phyloP scores from a whole-genome alignment of 2,888 invertebrate species.

The Platycheirus rosarum region DNA sequence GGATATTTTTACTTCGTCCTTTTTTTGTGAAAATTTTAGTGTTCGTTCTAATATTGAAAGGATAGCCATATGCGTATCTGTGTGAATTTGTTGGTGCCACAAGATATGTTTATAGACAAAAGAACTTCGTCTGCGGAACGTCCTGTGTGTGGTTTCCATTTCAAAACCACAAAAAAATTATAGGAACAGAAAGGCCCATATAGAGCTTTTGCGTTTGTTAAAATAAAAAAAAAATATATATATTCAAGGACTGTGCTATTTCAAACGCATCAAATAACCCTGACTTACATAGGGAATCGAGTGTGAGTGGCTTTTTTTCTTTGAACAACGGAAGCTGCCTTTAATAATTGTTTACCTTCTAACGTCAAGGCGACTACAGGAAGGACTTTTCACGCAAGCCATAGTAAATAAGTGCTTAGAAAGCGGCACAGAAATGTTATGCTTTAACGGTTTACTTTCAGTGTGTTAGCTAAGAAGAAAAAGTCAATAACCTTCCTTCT shows the following conservation, averaged over 20 bases:
- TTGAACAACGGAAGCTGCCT: slow-evolving; percentile 33
- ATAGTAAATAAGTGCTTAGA: neutral
- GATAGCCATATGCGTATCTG: slow-evolving; percentile 50
- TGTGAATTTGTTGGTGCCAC: slow-evolving; percentile 27
- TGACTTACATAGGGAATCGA: slow-evolving; percentile 47
- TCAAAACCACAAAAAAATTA: slow-evolving; percentile 31
- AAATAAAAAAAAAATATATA: slow-evolving; percentile 4
- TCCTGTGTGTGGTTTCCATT: no score
- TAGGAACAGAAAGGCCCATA: no score
- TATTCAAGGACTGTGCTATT: slow-evolving; percentile 64
- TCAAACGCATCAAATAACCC: slow-evolving; percentile 46
- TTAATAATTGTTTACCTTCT: slow-evolving; percentile 15
- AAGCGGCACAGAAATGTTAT: neutral
- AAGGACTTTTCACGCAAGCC: neutral
- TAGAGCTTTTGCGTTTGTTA: slow-evolving; percentile 44
- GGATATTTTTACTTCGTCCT: slow-evolving; percentile 32
- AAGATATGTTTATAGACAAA: neutral
- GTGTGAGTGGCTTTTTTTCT: slow-evolving; percentile 9
- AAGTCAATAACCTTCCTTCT: neutral
- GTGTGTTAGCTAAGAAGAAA: neutral
- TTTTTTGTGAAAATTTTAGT: slow-evolving; percentile 37
- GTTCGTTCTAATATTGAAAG: slow-evolving; percentile 40
- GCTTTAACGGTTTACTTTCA: neutral
- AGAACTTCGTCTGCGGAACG: slow-evolving; percentile 64
- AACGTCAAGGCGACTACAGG: neutral